Evolutionary conservation across 2,888 invertebrate species (phyloP).

Genomic region (Macrosiphum euphorbiae): DNA sequence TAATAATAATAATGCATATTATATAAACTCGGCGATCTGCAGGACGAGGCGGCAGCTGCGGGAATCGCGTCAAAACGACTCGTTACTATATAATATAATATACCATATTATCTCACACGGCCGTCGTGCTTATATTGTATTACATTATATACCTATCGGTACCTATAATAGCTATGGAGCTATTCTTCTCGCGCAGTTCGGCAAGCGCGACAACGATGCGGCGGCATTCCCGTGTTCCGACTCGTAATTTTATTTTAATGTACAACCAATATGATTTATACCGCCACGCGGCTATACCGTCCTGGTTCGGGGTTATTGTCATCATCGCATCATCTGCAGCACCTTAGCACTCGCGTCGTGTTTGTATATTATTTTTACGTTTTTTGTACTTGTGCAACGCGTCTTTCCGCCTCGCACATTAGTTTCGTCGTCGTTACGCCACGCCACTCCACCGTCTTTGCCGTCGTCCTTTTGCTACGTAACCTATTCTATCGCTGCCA

Average conservation of each 20-base stretch:
- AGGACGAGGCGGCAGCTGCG: slow-evolving; percentile 24
- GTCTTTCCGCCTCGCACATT: not conserved
- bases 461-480: not conserved
- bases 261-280: slow-evolving; percentile 59
- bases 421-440: not conserved
- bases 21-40: slow-evolving; percentile 11
- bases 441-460: not conserved
- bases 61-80: slow-evolving; percentile 57
- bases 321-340: not conserved
- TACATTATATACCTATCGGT: not conserved
- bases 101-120: not conserved
- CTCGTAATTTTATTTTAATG: slow-evolving; percentile 55
- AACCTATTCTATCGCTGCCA: not conserved
- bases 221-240: not conserved
- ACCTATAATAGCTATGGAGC: not conserved
- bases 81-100: slow-evolving; percentile 18
- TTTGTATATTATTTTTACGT: not conserved
- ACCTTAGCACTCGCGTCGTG: not conserved
- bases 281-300: not conserved
- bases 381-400: slow-evolving; percentile 38
- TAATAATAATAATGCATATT: not conserved
- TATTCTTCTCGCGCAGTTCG: not conserved
- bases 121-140: not conserved
- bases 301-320: not conserved
- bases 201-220: not conserved